These are phyloP conservation scores for Vanessa cardui DNA, from an alignment of 2,888 invertebrate species.

Conservation along the genomic window DNA sequence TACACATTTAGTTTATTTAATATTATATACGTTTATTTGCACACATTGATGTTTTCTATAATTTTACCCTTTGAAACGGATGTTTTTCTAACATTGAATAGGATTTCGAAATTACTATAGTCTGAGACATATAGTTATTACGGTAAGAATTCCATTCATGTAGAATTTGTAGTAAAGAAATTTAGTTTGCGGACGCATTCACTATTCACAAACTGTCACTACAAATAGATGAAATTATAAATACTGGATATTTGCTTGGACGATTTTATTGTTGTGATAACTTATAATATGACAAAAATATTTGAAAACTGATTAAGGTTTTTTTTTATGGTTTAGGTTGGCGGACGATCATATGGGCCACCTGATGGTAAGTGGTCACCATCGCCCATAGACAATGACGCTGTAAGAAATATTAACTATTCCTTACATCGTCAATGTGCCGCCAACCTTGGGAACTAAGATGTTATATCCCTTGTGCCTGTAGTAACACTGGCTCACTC, in stretches of 20 bases:
- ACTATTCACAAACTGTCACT: conserved; percentile 3
- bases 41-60: conserved; percentile 64
- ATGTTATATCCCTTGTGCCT: too few relatives aligned
- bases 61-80: conserved; percentile 62
- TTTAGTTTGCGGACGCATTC: not conserved
- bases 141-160: conserved; percentile 22
- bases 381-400: too few relatives aligned
- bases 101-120: conserved; percentile 49
- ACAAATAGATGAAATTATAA: conserved; percentile 15
- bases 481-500: too few relatives aligned
- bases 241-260: not conserved
- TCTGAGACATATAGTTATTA: conserved; percentile 41
- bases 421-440: too few relatives aligned
- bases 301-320: too few relatives aligned
- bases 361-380: too few relatives aligned
- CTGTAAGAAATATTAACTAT: too few relatives aligned
- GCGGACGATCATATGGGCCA: too few relatives aligned
- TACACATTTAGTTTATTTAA: conserved; percentile 69
- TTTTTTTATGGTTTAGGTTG: too few relatives aligned
- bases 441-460: too few relatives aligned
- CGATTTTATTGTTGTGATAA: not conserved
- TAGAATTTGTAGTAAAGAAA: not conserved
- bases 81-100: conserved; percentile 63
- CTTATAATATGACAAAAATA: too few relatives aligned
- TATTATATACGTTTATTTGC: conserved; percentile 60